Conservation (phyloP, 1,140 invertebrate genomes). For the Glomeris maerens region DNA sequence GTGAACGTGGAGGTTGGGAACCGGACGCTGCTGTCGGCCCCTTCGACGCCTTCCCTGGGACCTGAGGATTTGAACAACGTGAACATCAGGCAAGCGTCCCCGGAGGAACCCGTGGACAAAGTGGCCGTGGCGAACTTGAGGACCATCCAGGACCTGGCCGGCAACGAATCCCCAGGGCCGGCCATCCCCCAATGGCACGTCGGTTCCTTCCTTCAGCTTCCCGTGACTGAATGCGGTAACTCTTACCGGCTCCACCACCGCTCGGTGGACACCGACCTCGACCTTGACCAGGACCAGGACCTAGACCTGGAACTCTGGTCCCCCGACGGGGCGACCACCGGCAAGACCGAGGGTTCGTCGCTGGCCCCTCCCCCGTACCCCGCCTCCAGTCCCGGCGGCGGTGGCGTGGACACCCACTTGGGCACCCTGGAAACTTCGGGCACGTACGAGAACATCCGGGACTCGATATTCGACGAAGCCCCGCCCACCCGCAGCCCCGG, state of each 20-base stretch:
- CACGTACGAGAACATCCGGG: background rate
- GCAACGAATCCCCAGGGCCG: background rate
- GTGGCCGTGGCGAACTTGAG: constrained; percentile 19
- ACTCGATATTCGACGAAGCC: background rate
- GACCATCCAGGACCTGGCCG: no score
- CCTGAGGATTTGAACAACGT: constrained; percentile 10
- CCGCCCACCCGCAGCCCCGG: background rate
- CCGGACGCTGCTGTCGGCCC: background rate
- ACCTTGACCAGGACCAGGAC: no score
- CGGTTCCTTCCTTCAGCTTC: background rate
- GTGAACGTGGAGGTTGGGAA: background rate
- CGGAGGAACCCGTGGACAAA: constrained; percentile 18
- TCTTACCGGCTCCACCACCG: background rate
- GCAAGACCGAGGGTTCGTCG: background rate
- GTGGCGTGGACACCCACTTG: background rate
- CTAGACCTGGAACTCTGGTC: background rate
- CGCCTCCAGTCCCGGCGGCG: background rate
- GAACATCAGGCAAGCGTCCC: constrained; percentile 19
- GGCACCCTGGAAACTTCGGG: background rate
- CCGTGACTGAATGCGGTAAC: background rate
- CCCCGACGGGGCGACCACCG: background rate
- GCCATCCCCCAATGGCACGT: background rate
- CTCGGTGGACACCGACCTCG: background rate
- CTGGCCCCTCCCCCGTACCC: background rate
- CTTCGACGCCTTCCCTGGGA: background rate